These are phyloP conservation scores for Meiosimyza platycephala DNA, from an alignment of 2,888 invertebrate species.

Conservation along the genomic window DNA sequence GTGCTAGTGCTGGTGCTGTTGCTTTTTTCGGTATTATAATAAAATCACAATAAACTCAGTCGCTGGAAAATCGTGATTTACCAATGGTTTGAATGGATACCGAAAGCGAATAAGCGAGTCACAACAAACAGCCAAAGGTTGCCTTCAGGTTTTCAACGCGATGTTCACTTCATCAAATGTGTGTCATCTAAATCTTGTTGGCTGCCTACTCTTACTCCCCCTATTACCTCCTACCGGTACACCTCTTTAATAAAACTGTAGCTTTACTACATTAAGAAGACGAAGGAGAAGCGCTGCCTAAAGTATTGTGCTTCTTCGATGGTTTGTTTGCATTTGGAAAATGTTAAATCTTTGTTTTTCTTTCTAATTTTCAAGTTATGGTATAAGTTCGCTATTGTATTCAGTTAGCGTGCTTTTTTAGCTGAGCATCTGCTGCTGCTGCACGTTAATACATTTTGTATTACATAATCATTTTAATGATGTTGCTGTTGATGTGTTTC, in stretches of 20 bases:
- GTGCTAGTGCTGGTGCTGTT: constrained; percentile 14
- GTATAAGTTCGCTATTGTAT: constrained; percentile 12
- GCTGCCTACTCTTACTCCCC: not conserved
- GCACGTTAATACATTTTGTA: constrained; percentile 2
- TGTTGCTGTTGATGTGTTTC: constrained; percentile 13
- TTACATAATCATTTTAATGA: constrained; percentile 41
- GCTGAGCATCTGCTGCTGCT: constrained; percentile 1
- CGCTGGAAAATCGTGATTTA: constrained; percentile 35
- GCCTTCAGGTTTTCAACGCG: not conserved
- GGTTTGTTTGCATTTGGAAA: constrained; percentile 1
- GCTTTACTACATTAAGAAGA: too few species aligned
- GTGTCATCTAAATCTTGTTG: constrained; percentile 29
- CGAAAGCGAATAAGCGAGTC: constrained; percentile 1
- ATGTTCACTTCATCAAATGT: constrained; percentile 34
- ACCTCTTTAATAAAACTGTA: too few species aligned
- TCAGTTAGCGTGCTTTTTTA: not conserved
- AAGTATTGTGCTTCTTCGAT: not conserved
- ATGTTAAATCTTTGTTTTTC: constrained; percentile 12
- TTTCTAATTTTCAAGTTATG: constrained; percentile 9
- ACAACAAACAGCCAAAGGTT: constrained; percentile 20
- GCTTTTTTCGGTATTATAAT: not conserved
- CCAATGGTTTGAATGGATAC: constrained; percentile 25
- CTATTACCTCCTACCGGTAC: not conserved
- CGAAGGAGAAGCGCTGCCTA: too few species aligned
- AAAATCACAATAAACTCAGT: not conserved